Base-by-base conservation (phyloP, 2,888 invertebrate species). In the Tenthredo livida region DNA sequence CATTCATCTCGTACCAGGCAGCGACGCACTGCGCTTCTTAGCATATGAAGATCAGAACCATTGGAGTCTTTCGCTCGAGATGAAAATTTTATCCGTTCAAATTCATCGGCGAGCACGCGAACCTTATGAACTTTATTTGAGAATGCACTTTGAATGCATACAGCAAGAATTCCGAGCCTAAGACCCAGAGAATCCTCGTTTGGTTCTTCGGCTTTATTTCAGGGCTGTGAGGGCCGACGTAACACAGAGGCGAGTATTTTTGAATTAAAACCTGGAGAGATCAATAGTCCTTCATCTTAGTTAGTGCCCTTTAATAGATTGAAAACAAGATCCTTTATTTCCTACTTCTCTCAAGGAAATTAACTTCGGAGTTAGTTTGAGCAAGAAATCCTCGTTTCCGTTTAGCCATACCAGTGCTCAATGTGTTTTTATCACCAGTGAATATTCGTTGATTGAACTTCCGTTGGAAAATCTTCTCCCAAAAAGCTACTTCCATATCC, bases 291-390 rank as follows among this genome's bases (percentile, higher is more conserved):
- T 61, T 61, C 61, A 61, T 61, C 61, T 61, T 29, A 25, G 61
- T 61, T 61, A 61, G 61, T 61, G 61, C 61, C 61, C 61, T 25
- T 25, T 61, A 29, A 61, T 61, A 61, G 61, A 61, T 61, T 61
- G 61, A 61, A 61, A 61, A 61, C 61, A 61, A 61, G 61, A 29
- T 61, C 25, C 61, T 61, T 61, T 29, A 25, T 29, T 29, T 10
- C 12, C 21, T 12, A 61, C 61, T 61, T 61, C 61, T 21, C 21
- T 61, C 21, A 29, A 12, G 25, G 25, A 21, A 61, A 61, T 61
- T 61, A 61, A 21, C 61, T 29, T 61, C 25, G 25, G 25, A 61
- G 12, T 61, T 61, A 61, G 61, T 61, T 61, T 25, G 12, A 29
- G 25, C 9, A 61, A 12, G 10, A 21, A 61, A 61, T 54, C n/a